Evolutionary conservation across 2,888 invertebrate species (phyloP), one percentile per base, ranked within the genome.

Genomic region (Aphelenchoides bicaudatus): DNA sequence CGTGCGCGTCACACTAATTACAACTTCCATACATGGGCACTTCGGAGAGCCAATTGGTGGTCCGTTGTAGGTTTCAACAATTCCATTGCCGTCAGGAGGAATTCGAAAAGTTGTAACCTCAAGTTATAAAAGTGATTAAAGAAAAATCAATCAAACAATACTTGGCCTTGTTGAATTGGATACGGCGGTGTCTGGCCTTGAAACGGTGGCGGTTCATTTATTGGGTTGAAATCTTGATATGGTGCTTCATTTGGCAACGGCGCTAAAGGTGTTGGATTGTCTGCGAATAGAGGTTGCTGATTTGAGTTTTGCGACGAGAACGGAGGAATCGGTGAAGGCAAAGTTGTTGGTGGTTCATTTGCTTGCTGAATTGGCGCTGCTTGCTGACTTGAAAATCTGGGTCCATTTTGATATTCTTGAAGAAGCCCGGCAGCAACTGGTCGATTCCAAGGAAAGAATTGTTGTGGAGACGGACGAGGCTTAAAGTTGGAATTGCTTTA

Each of bases 361-460:
- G 16, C 21, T 43, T 43, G 43, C 23, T 21, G 10, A n/a, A 43
- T 43, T 6, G 43, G 43, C 23, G 43, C 43, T 8, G 43, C 43
- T 10, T 43, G 16, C 23, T n/a, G n/a, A n/a, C n/a, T n/a, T n/a
- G n/a, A n/a, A n/a, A n/a, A n/a, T n/a, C n/a, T n/a, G n/a, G n/a
- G n/a, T n/a, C n/a, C n/a, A n/a, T n/a, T n/a, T n/a, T n/a, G n/a
- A n/a, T n/a, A n/a, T n/a, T n/a, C n/a, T n/a, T n/a, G n/a, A n/a
- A n/a, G n/a, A n/a, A n/a, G 43, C 2, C 10, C 10, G 2, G 43
- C 13, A 16, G 52, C 37, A 8, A 2, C 25, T 30, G 31, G 52
- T 19, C 52, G 31, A 34, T 51, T 51, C 53, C 53, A 53, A 13
- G 53, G 53, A 46, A 53, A 53, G 53, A 53, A 53, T 16, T 53